Percentiles rank a stretch among this genome's conserved stretches.
phyloP scores from a whole-genome alignment of 2,888 invertebrate genomes.

The Limnephilus lunatus region DNA sequence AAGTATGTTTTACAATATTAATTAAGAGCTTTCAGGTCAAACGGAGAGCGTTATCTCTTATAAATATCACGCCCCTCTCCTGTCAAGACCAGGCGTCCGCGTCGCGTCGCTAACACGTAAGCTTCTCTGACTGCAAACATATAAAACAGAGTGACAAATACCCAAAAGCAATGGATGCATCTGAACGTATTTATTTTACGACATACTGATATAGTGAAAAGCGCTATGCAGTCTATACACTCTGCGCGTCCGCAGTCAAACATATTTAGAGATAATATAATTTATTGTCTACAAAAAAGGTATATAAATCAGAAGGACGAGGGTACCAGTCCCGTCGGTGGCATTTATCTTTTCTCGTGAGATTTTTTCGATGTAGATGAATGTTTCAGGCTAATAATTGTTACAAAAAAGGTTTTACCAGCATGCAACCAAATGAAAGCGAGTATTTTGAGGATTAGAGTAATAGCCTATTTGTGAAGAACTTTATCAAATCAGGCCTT shows the following conservation, averaged over 20 bases:
- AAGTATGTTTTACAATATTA: background rate
- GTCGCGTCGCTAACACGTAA: background rate
- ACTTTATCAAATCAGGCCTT: too few species aligned
- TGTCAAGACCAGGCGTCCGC: background rate
- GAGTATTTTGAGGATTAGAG: too few species aligned
- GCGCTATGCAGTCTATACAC: background rate
- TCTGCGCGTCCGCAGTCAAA: background rate
- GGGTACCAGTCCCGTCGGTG: too few species aligned
- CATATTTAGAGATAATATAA: background rate
- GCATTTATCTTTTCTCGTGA: too few species aligned
- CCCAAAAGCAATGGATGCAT: background rate
- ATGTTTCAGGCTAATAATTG: too few species aligned
- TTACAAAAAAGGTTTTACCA: too few species aligned
- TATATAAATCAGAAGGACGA: too few species aligned
- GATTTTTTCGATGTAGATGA: too few species aligned
- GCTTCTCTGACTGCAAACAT: background rate
- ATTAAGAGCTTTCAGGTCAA: background rate
- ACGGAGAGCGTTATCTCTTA: background rate
- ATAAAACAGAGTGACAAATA: background rate
- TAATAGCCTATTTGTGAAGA: too few species aligned
- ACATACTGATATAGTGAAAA: background rate
- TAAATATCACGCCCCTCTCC: background rate
- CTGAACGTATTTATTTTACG: background rate
- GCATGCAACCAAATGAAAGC: too few species aligned
- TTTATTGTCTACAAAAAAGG: too few species aligned